These are phyloP conservation scores for Tigriopus japonicus DNA, from an alignment of 1,140 invertebrate species.

Conservation along the genomic window DNA sequence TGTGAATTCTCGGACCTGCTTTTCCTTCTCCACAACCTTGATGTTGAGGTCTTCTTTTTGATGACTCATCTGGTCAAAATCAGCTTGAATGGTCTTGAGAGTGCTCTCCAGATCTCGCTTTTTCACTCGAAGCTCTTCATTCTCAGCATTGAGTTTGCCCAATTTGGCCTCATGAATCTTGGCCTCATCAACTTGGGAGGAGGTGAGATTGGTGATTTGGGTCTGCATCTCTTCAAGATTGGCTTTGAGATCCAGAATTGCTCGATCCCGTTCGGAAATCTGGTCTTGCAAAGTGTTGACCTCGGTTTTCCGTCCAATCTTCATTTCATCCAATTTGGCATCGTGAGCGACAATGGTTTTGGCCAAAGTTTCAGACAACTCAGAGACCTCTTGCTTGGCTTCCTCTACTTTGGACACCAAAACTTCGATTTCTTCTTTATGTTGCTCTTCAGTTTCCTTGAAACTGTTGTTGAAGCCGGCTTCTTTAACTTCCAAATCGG, in stretches of 20 bases:
- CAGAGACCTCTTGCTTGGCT: conserved; percentile 2
- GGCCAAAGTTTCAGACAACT: conserved; percentile 9
- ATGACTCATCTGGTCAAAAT: conserved; percentile 1
- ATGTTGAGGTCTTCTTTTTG: conserved; percentile 4
- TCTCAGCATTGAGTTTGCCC: background rate
- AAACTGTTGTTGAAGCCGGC: conserved; percentile 4
- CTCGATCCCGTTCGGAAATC: background rate
- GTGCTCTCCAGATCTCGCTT: conserved; percentile 7
- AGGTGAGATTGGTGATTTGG: background rate
- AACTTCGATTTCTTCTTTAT: conserved; percentile 9
- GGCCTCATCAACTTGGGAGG: background rate
- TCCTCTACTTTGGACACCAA: conserved; percentile 9
- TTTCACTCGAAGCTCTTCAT: background rate
- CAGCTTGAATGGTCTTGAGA: background rate
- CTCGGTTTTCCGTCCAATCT: conserved; percentile 5
- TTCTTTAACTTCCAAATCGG: conserved; percentile 12
- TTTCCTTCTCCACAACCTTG: conserved; percentile 8
- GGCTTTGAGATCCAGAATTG: conserved; percentile 6
- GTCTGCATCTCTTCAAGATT: background rate
- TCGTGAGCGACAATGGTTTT: background rate
- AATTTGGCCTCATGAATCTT: conserved; percentile 7
- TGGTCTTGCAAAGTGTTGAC: conserved; percentile 10
- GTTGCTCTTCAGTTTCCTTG: background rate
- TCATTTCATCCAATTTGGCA: conserved; percentile 9
- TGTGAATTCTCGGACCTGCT: background rate